These are phyloP conservation scores for Tuta absoluta DNA, from an alignment of 2,888 invertebrate genomes.

Conservation along the genomic window DNA sequence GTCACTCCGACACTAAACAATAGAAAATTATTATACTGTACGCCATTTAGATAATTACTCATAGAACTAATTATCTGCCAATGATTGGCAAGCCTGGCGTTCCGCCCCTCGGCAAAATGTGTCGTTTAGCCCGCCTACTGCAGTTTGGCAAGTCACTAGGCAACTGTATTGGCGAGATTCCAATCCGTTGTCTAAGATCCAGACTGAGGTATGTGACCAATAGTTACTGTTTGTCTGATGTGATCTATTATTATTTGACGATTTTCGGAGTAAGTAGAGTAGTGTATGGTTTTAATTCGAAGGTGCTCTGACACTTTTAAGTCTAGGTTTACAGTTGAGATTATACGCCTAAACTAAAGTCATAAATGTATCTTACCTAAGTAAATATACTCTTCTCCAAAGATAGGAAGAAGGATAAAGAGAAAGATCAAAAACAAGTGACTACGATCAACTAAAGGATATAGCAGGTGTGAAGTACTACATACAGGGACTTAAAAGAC, in stretches of 20 bases:
- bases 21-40: not conserved
- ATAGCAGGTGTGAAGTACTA: no score
- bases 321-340: no score
- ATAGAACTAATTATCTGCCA: constrained; percentile 14
- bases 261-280: not conserved
- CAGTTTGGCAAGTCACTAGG: constrained; percentile 17
- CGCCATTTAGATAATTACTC: not conserved
- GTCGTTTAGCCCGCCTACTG: constrained; percentile 9
- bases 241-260: constrained; percentile 6
- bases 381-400: no score
- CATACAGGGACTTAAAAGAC: no score
- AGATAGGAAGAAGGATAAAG: no score
- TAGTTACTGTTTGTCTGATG: constrained; percentile 21
- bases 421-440: no score
- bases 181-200: constrained; percentile 14
- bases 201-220: constrained; percentile 21
- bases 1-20: constrained; percentile 11
- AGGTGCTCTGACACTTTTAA: no score
- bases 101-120: constrained; percentile 7
- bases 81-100: constrained; percentile 15
- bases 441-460: no score
- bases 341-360: no score
- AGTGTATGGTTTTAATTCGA: not conserved
- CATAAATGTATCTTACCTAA: no score
- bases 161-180: constrained; percentile 6